phyloP scores from a whole-genome alignment of 2,888 invertebrate genomes.

The Atrina japonica region DNA sequence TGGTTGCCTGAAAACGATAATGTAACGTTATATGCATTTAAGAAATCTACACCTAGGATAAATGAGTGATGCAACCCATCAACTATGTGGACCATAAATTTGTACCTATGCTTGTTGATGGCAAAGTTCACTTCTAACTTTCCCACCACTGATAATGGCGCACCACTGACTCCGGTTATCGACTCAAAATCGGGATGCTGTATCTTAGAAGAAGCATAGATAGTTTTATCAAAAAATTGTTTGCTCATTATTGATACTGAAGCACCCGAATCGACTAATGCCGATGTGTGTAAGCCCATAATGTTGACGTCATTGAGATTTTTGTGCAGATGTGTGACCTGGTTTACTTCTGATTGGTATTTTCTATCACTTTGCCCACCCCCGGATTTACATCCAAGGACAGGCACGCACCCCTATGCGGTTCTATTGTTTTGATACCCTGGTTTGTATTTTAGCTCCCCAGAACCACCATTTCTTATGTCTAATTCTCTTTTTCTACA shows the following conservation, averaged over 20 bases:
- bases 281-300: conserved; percentile 2
- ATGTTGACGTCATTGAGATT: conserved; percentile 1
- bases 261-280: conserved; percentile 16
- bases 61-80: conserved; percentile 21
- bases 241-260: conserved; percentile 21
- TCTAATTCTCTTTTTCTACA: neutral
- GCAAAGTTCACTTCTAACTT: conserved; percentile 5
- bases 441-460: neutral
- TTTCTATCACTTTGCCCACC: conserved; percentile 22
- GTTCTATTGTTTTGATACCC: neutral
- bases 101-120: conserved; percentile 8
- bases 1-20: conserved; percentile 11
- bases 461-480: conserved; percentile 6
- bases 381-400: conserved; percentile 2
- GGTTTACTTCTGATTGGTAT: neutral
- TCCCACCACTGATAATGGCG: neutral
- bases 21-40: conserved; percentile 13
- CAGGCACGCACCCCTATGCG: conserved; percentile 19
- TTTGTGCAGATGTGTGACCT: conserved; percentile 13
- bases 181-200: conserved; percentile 1
- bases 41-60: conserved; percentile 17
- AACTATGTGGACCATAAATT: conserved; percentile 3
- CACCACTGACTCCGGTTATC: conserved; percentile 4
- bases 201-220: neutral
- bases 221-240: conserved; percentile 15